A percentile compares a stretch with the other conserved stretches of the same genome.
These are phyloP conservation scores for Drosophila prostipennis DNA, from an alignment of 2,888 invertebrate genomes.

Conservation along the genomic window DNA sequence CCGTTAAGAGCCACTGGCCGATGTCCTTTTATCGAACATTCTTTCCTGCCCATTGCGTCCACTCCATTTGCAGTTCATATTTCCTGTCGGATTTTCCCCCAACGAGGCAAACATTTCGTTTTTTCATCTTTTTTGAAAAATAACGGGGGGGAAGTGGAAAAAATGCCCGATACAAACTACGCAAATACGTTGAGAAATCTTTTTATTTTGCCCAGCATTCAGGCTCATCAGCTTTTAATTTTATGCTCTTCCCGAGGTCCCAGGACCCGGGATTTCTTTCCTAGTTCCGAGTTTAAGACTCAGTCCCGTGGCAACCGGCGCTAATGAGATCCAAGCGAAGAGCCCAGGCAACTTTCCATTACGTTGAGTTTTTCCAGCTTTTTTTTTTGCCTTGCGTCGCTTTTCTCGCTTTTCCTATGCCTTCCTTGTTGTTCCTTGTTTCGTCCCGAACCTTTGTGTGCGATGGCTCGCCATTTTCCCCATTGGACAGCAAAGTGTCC, in stretches of 20 bases:
- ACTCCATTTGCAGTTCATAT: conserved; percentile 40
- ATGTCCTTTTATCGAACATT: conserved; percentile 29
- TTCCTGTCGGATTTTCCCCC: conserved; percentile 38
- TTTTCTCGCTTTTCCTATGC: conserved; percentile 19
- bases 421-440: conserved; percentile 53
- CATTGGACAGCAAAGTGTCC: conserved; percentile 68
- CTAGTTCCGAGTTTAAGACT: conserved; percentile 15
- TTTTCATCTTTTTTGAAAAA: neutral
- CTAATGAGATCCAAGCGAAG: conserved; percentile 80
- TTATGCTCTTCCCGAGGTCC: conserved; percentile 61
- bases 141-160: neutral
- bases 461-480: conserved; percentile 20
- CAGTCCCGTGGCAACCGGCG: conserved; percentile 70
- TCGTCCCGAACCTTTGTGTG: conserved; percentile 46
- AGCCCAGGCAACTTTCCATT: conserved; percentile 70
- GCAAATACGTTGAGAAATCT: conserved; percentile 74
- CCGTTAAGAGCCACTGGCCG: conserved; percentile 1
- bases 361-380: conserved; percentile 55
- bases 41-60: conserved; percentile 15
- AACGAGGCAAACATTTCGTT: conserved; percentile 44
- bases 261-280: conserved; percentile 12
- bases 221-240: conserved; percentile 81
- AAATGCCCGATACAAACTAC: conserved; percentile 47
- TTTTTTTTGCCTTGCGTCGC: too few relatives aligned
- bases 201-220: conserved; percentile 76